These are phyloP conservation scores for Volucella inanis DNA, from an alignment of 2,888 invertebrate genomes.

Conservation along the genomic window DNA sequence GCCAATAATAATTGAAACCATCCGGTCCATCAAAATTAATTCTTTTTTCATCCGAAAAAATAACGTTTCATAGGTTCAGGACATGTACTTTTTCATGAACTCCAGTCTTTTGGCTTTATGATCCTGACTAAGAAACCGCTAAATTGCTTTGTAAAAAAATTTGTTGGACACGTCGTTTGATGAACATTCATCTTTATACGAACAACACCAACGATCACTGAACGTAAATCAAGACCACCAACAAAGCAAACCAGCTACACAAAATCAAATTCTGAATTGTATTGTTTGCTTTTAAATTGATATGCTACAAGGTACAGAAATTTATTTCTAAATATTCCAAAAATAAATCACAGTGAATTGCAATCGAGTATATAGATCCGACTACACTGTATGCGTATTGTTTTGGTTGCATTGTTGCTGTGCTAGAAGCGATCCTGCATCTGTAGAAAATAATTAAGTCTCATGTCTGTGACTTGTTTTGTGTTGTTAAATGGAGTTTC, in stretches of 20 bases:
- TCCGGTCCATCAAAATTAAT: too few species aligned
- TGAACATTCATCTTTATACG: too few species aligned
- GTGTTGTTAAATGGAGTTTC: constrained; percentile 11
- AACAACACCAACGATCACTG: constrained; percentile 30
- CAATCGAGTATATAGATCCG: not conserved
- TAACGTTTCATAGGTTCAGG: too few species aligned
- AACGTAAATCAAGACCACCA: not conserved
- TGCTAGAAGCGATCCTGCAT: not conserved
- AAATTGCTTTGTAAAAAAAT: too few species aligned
- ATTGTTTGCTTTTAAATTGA: not conserved
- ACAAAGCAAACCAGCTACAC: not conserved
- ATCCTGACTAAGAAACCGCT: too few species aligned
- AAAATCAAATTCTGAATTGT: not conserved
- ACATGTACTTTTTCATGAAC: too few species aligned
- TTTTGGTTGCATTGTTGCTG: constrained; percentile 4
- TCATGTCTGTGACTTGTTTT: constrained; percentile 1
- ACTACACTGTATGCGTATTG: not conserved
- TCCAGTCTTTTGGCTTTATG: too few species aligned
- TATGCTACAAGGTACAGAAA: too few species aligned
- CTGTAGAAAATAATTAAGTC: not conserved
- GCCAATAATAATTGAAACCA: too few species aligned
- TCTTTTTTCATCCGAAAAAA: too few species aligned
- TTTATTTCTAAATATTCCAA: not conserved
- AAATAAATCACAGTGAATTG: not conserved
- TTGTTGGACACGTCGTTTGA: too few species aligned